Base-by-base conservation (phyloP, 2,888 invertebrate genomes). In the Lithophane ornitopus region DNA sequence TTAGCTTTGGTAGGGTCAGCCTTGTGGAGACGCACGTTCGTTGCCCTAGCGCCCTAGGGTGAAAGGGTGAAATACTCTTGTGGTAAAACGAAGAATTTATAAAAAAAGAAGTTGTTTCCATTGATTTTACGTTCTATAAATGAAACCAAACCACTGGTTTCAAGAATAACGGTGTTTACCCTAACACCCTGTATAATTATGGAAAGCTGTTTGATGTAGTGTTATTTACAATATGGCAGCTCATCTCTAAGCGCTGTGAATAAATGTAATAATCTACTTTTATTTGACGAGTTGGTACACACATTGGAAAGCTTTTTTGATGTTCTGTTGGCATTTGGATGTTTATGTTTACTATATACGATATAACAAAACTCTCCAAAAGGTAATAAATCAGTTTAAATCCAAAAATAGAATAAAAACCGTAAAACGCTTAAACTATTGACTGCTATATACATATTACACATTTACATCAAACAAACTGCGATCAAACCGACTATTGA, bases 381-480 rank as follows among this genome's bases (percentile, higher is more conserved):
- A n/a, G 6, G 4, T 46, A 46, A 56, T 56, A 41, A 46, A 39
- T 46, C 62, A 22, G 19, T n/a, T 14, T 16, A 56, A 54, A 26
- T n/a, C 3, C 8, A 66, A 28, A 66, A 58, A 44, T 12, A 14
- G 14, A 34, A 34, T 54, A 70, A 81, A 63, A 46, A 34, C 39
- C 14, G 26, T 49, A 39, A 39, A 70, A 70, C 22, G 39, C 16
- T n/a, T n/a, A n/a, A n/a, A n/a, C n/a, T n/a, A n/a, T n/a, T n/a
- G n/a, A n/a, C n/a, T n/a, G n/a, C n/a, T n/a, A n/a, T n/a, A n/a
- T n/a, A n/a, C n/a, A n/a, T n/a, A n/a, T n/a, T n/a, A n/a, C n/a
- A 81, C 78, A 80, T 74, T 84, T 66, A 61, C 67, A 70, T 70
- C 39, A 76, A 73, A 65, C 76, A 83, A 74, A 82, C 75, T 69